Evolutionary conservation across 2,888 invertebrate genomes (phyloP), one percentile per base, ranked within the genome.

Genomic region (Sarcophaga subvicina): DNA sequence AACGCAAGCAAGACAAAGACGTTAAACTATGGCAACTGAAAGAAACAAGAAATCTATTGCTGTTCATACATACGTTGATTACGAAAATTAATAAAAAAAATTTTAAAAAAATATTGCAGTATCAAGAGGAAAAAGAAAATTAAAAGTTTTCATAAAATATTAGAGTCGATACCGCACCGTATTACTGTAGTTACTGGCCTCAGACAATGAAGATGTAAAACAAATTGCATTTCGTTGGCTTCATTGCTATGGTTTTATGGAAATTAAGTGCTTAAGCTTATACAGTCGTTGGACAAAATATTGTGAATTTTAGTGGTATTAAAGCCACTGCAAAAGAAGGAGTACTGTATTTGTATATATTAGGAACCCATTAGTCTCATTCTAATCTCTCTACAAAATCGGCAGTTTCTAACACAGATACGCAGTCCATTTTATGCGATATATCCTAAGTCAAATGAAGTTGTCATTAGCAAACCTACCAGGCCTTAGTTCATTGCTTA

Each of bases 41-140:
- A 54, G 8, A 54, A 54, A 17, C 14, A 17, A 17, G 12, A 54
- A 54, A 54, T 14, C n/a, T 62, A 47, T 59, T 54, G 11, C 8
- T 4, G 22, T 22, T 14, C 64, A 22, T 17, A 71, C 64, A 22
- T 17, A 71, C 3, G 60, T 59, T 25, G 22, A 27, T 64, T 67
- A 66, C 73, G 59, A 80, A 60, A 60, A 60, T 45, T 25, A 64
- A 17, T 25, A 71, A 72, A 37, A 10, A 37, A 37, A 37, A 72
- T 80, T 47, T 45, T 4, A 79, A 12, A n/a, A 66, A 80, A 66
- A 59, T 25, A 49, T 17, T 45, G 3, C 17, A 4, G 8, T 37
- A 64, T 8, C 37, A 37, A 37, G 37, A 37, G 37, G 54, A 64
- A 71, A 10, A 27, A 25, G 25, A 59, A 11, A 71, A 20, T 3